Evolutionary conservation across 2,113 vertebrate species (phyloP).

Genomic region (Hiodon alosoides): DNA sequence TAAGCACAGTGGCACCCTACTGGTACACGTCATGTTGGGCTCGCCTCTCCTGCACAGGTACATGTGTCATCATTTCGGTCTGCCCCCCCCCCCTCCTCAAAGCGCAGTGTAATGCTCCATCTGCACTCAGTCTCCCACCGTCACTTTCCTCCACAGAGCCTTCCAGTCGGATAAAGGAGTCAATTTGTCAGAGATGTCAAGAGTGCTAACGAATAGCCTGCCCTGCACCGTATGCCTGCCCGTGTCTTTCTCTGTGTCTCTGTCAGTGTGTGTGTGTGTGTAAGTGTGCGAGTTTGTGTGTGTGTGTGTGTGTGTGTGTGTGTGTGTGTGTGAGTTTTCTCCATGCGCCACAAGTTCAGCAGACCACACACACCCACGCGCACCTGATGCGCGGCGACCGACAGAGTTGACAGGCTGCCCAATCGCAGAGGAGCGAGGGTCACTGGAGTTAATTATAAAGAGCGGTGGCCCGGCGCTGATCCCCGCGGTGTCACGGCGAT

Average conservation of each 20-base stretch:
- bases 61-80: slow-evolving; percentile 4
- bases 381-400: slow-evolving; percentile 37
- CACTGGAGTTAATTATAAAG: slow-evolving; percentile 58
- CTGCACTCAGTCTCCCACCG: slow-evolving; percentile 16
- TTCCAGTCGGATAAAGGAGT: slow-evolving; percentile 66
- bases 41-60: slow-evolving; percentile 39
- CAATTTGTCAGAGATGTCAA: slow-evolving; percentile 71
- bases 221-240: slow-evolving; percentile 42
- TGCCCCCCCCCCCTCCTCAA: background rate
- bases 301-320: slow-evolving; percentile 7
- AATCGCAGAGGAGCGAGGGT: slow-evolving; percentile 49
- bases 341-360: slow-evolving; percentile 15
- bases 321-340: background rate
- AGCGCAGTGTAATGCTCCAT: slow-evolving; percentile 49
- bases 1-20: background rate
- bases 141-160: slow-evolving; percentile 38
- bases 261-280: slow-evolving; percentile 16
- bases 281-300: background rate
- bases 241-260: slow-evolving; percentile 29
- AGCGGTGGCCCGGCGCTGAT: slow-evolving; percentile 38
- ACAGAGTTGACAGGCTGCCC: slow-evolving; percentile 49
- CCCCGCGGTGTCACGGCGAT: slow-evolving; percentile 6
- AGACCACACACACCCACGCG: slow-evolving; percentile 16
- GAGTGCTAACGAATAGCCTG: slow-evolving; percentile 57
- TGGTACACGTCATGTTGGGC: background rate